These are phyloP conservation scores for Cenopis cana DNA, from an alignment of 2,888 invertebrate species.

Conservation along the genomic window DNA sequence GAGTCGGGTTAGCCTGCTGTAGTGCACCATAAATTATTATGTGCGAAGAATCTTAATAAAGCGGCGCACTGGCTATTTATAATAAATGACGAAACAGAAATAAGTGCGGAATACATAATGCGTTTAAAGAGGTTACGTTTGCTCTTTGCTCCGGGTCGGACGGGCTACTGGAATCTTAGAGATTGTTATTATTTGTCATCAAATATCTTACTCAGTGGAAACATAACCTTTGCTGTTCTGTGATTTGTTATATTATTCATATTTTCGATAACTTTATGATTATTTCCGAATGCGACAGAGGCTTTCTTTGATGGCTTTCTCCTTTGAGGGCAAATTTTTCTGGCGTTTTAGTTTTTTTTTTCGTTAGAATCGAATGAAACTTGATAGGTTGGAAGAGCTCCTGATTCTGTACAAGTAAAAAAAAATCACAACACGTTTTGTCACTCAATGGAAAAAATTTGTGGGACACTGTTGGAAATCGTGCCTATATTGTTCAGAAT, in stretches of 20 bases:
- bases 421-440: too few species aligned
- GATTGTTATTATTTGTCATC: conserved; percentile 15
- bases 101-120: conserved; percentile 77
- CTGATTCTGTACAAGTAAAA: too few species aligned
- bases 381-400: too few species aligned
- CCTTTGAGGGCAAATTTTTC: too few species aligned
- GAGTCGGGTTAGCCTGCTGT: conserved; percentile 60
- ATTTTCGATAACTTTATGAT: not conserved
- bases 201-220: not conserved
- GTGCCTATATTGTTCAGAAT: too few species aligned
- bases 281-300: not conserved
- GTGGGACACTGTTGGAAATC: too few species aligned
- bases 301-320: not conserved
- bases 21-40: conserved; percentile 70
- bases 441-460: too few species aligned
- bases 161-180: conserved; percentile 23
- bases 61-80: conserved; percentile 72
- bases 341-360: too few species aligned
- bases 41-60: conserved; percentile 80
- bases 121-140: conserved; percentile 55
- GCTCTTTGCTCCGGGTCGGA: conserved; percentile 50
- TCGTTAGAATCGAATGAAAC: too few species aligned
- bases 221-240: not conserved
- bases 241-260: not conserved
- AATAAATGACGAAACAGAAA: conserved; percentile 80